A percentile compares a stretch with the other conserved stretches of the same genome.
phyloP scores from a whole-genome alignment of 2,797 vertebrate genomes.

The Betta splendens region DNA sequence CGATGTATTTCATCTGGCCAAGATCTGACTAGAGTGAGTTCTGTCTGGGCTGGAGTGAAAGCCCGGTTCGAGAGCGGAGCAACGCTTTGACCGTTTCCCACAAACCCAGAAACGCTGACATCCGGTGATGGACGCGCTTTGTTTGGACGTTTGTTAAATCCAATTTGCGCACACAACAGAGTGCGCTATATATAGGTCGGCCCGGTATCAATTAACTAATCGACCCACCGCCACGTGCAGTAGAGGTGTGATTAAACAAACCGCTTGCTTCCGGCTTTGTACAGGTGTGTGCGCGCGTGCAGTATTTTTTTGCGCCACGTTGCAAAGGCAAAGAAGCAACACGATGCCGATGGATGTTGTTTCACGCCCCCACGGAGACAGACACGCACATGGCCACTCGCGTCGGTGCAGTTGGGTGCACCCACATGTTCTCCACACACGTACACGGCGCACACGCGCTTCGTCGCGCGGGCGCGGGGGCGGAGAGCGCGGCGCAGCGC shows the following conservation, averaged over 20 bases:
- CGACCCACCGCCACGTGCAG: conserved; percentile 6
- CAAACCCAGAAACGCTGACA: conserved; percentile 8
- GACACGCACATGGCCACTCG: conserved; percentile 59
- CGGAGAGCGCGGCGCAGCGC: conserved; percentile 43
- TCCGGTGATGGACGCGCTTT: conserved; percentile 10
- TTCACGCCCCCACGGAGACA: conserved; percentile 74
- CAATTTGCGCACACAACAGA: background rate
- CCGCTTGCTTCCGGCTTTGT: conserved; percentile 23
- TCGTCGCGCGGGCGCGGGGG: conserved; percentile 62
- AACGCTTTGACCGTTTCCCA: conserved; percentile 24
- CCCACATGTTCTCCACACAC: conserved; percentile 71
- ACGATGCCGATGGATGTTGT: conserved; percentile 47
- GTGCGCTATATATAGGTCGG: conserved; percentile 16
- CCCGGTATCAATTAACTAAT: conserved; percentile 24
- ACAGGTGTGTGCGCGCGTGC: background rate
- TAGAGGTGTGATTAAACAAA: conserved; percentile 50
- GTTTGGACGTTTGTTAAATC: background rate
- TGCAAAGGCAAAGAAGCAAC: no score
- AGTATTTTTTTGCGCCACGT: background rate
- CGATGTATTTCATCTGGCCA: conserved; percentile 15
- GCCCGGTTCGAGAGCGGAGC: conserved; percentile 6
- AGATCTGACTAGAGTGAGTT: background rate
- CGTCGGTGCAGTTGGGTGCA: conserved; percentile 58
- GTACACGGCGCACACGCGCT: conserved; percentile 48
- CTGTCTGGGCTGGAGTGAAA: background rate